These are phyloP conservation scores for Crypturellus undulatus DNA, from an alignment of 2,113 vertebrate species.

Conservation along the genomic window DNA sequence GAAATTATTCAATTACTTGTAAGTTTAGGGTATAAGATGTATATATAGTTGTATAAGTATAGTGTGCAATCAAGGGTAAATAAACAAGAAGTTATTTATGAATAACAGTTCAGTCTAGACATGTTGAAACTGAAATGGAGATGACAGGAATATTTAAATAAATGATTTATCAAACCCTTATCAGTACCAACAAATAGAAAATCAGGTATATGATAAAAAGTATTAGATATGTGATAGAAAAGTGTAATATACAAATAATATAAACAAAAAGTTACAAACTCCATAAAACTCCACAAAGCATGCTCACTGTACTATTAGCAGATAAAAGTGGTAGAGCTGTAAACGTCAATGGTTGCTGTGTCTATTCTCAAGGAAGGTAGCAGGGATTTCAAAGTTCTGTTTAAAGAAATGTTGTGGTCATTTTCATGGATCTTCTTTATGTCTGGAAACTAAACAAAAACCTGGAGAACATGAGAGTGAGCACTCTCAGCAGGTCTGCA, in stretches of 20 bases:
- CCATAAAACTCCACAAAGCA: not conserved
- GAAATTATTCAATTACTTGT: not conserved
- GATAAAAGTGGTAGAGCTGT: not conserved
- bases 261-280: not conserved
- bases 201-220: too few species aligned
- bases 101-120: not conserved
- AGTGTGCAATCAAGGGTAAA: not conserved
- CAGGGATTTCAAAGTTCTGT: not conserved
- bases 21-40: not conserved
- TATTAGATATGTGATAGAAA: not conserved
- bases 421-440: not conserved
- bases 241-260: not conserved
- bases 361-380: not conserved
- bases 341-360: not conserved
- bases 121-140: not conserved
- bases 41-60: not conserved
- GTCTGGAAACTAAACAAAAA: not conserved
- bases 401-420: not conserved
- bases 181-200: not conserved
- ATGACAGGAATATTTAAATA: not conserved
- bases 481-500: fast-evolving
- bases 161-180: not conserved
- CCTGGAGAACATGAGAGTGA: not conserved
- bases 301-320: not conserved
- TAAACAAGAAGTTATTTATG: not conserved